Evolutionary conservation across 2,797 vertebrate genomes (phyloP), one percentile per base, ranked within the genome.

Genomic region (Chelonia mydas): DNA sequence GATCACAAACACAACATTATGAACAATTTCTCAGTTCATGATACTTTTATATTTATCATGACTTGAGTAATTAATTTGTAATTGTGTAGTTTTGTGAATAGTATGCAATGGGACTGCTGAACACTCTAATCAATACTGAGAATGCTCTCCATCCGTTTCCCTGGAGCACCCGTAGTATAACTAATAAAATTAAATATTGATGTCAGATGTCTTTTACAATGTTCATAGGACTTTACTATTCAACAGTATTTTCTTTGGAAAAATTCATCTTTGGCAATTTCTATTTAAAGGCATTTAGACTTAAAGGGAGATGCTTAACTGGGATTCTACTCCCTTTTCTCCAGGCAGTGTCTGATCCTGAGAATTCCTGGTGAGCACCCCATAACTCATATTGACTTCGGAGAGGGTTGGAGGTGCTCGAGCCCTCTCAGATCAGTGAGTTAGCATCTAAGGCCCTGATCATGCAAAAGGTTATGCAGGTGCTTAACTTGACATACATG

Each of bases 101-200:
- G 74, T 54, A 77, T 95, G 94, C 84, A 88, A 41, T 90, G 91
- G 84, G 87, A 91, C 96, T 96, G 96, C 95, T 96, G 96, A 95
- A 95, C 31, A 76, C 51, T 33, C 31, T 87, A 86, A 96, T 98
- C 97, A 45, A 97, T 98, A 96, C 83, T 13, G 50, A 95, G 93
- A 95, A 96, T 72, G 93, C 88, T 96, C 90, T 95, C 92, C 85
- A 90, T 96, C 95, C 59, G 87, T 83, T 89, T 95, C 96, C 97
- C 94, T 27, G 88, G 96, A 95, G 92, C 96, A 97, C 87, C 88
- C 83, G 89, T 93, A 95, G 97, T 95, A 97, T 96, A 97, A 96
- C 97, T 97, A 97, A 98, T 97, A 97, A 97, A 97, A 97, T 98
- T 97, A 98, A 97, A 94, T 97, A 98, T 94, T 96, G 97, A 98